Percentiles rank a stretch among this genome's conserved stretches.
Evolutionary conservation across 1,140 invertebrate species (phyloP).

Genomic region (Halictus rubicundus): DNA sequence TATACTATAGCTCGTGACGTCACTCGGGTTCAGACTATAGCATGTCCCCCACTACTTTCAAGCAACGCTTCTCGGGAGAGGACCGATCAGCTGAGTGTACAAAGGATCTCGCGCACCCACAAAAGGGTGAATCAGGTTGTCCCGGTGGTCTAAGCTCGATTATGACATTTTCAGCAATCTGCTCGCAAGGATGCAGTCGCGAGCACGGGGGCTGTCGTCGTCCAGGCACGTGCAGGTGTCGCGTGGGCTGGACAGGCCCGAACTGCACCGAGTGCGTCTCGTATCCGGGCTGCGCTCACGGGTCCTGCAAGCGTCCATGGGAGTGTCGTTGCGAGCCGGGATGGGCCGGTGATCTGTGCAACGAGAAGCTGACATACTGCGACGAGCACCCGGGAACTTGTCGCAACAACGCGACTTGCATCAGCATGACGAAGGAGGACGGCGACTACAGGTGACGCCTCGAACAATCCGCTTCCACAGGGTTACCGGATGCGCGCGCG

Average conservation of each 20-base stretch:
- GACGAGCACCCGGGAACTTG: constrained; percentile 86
- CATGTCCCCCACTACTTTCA: too few relatives aligned
- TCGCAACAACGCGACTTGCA: constrained; percentile 90
- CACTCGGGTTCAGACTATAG: too few relatives aligned
- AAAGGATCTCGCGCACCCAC: too few relatives aligned
- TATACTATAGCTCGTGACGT: too few relatives aligned
- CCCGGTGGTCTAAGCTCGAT: neutral
- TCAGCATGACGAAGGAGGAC: constrained; percentile 87
- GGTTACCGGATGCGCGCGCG: too few relatives aligned
- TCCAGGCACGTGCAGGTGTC: constrained; percentile 90
- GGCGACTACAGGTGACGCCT: constrained; percentile 85
- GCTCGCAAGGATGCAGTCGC: constrained; percentile 89
- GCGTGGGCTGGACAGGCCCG: constrained; percentile 91
- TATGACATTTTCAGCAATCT: constrained; percentile 85
- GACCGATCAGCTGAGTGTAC: too few relatives aligned
- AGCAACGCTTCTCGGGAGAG: too few relatives aligned
- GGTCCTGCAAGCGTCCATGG: constrained; percentile 92
- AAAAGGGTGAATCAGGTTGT: too few relatives aligned
- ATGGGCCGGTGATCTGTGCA: constrained; percentile 94
- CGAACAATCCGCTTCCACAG: too few relatives aligned
- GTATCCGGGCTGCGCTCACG: constrained; percentile 93
- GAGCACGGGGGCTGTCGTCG: constrained; percentile 92
- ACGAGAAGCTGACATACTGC: constrained; percentile 91
- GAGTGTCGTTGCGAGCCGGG: constrained; percentile 92
- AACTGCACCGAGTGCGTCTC: constrained; percentile 91